Evolutionary conservation across 2,797 vertebrate genomes (phyloP).

Genomic region (Myripristis murdjan): DNA sequence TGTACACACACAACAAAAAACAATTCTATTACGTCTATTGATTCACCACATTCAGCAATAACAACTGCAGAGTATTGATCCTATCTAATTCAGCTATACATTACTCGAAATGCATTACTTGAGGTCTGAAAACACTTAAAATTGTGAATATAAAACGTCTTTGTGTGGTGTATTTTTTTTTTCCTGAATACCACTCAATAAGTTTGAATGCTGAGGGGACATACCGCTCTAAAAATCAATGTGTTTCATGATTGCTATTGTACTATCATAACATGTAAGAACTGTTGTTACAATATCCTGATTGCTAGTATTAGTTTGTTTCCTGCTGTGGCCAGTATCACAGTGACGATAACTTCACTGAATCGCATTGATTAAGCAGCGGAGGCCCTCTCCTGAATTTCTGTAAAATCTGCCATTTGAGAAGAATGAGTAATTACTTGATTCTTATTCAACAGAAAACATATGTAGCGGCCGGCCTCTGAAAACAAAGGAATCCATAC

Average conservation of each 20-base stretch:
- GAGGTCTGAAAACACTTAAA: constrained; percentile 41
- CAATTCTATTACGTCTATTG: constrained; percentile 75
- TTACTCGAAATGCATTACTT: constrained; percentile 55
- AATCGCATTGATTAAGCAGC: background rate
- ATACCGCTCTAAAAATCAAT: no score
- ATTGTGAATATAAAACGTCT: constrained; percentile 13
- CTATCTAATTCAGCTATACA: constrained; percentile 57
- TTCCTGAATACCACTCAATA: no score
- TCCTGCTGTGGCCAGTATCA: background rate
- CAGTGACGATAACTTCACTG: background rate
- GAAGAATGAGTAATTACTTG: constrained; percentile 17
- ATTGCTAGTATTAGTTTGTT: background rate
- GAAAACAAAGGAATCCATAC: constrained; percentile 48
- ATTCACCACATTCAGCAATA: constrained; percentile 73
- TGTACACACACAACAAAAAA: constrained; percentile 56
- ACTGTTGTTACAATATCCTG: background rate
- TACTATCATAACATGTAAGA: background rate
- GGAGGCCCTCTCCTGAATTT: background rate
- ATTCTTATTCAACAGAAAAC: constrained; percentile 37
- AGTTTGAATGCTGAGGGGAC: no score
- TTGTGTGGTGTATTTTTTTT: no score
- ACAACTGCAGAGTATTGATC: constrained; percentile 68
- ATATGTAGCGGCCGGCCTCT: constrained; percentile 4
- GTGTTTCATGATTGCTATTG: background rate
- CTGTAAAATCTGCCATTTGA: constrained; percentile 28